These are phyloP conservation scores for Trichacis sp. DNA, from an alignment of 2,888 invertebrate genomes.

Conservation along the genomic window DNA sequence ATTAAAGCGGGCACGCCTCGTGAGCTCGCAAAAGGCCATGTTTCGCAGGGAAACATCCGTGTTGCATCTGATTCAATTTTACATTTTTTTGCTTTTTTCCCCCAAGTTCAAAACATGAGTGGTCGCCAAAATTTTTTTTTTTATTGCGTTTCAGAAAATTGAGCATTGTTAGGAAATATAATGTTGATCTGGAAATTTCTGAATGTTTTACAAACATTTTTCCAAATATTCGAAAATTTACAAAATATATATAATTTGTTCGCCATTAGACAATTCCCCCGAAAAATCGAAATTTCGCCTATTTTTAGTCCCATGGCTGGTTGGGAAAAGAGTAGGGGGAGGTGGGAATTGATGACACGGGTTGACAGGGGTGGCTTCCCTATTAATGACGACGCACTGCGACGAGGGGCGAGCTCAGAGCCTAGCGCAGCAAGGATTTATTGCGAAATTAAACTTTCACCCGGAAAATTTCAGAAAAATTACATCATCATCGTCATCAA, in stretches of 20 bases:
- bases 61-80: not conserved
- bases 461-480: conserved; percentile 24
- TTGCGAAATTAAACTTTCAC: conserved; percentile 46
- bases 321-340: no score
- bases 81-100: no score
- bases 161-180: no score
- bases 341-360: conserved; percentile 44
- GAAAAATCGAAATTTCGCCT: no score
- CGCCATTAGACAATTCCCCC: no score
- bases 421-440: conserved; percentile 32
- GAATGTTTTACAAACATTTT: no score
- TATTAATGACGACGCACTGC: conserved; percentile 63
- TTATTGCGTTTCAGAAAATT: no score
- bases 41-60: not conserved
- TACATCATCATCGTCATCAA: conserved; percentile 12
- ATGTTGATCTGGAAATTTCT: no score
- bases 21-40: conserved; percentile 23
- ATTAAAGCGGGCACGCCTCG: conserved; percentile 29
- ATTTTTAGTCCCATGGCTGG: no score
- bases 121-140: no score
- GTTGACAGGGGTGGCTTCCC: conserved; percentile 45
- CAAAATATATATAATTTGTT: no score
- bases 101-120: not conserved
- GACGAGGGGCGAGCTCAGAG: conserved; percentile 51
- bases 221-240: no score